Percentiles rank a stretch among this genome's conserved stretches.
Evolutionary conservation across 2,888 invertebrate species (phyloP).

Genomic region (Athalia rosae): DNA sequence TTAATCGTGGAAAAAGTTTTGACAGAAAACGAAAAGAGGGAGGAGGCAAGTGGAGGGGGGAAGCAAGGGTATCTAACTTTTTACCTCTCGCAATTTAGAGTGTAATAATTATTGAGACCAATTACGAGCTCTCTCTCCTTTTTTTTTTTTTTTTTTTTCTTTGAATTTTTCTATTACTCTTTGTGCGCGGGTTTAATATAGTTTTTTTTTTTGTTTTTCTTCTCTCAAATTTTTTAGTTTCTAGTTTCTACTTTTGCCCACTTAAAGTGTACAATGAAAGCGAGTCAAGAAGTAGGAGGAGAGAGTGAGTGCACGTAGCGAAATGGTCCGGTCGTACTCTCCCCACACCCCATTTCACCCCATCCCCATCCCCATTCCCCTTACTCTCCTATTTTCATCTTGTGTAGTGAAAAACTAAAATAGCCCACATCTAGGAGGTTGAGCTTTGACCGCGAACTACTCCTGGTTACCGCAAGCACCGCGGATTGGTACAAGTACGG

Average conservation of each 20-base stretch:
- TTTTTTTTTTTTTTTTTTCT: too few species aligned
- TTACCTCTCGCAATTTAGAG: too few species aligned
- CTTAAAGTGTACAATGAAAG: slow-evolving; percentile 12
- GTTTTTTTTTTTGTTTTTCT: not conserved
- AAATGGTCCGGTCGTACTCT: not conserved
- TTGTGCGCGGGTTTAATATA: not conserved
- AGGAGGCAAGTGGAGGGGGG: too few species aligned
- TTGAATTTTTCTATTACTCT: too few species aligned
- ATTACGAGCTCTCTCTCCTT: too few species aligned
- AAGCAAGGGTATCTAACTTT: too few species aligned
- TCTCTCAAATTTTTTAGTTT: not conserved
- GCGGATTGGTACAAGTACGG: not conserved
- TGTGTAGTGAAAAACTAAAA: slow-evolving; percentile 14
- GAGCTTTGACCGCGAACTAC: slow-evolving; percentile 21
- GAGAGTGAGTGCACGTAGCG: not conserved
- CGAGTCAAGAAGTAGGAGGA: slow-evolving; percentile 16
- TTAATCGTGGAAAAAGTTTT: too few species aligned
- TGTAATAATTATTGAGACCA: too few species aligned
- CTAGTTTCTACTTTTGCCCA: slow-evolving; percentile 1
- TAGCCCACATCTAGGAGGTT: slow-evolving; percentile 11
- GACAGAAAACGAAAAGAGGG: too few species aligned
- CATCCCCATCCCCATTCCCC: too few species aligned
- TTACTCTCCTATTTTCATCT: too few species aligned
- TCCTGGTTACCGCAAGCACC: slow-evolving; percentile 14
- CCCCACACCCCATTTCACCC: too few species aligned